Evolutionary conservation across 2,113 vertebrate species (phyloP).

Genomic region (Entelurus aequoreus): DNA sequence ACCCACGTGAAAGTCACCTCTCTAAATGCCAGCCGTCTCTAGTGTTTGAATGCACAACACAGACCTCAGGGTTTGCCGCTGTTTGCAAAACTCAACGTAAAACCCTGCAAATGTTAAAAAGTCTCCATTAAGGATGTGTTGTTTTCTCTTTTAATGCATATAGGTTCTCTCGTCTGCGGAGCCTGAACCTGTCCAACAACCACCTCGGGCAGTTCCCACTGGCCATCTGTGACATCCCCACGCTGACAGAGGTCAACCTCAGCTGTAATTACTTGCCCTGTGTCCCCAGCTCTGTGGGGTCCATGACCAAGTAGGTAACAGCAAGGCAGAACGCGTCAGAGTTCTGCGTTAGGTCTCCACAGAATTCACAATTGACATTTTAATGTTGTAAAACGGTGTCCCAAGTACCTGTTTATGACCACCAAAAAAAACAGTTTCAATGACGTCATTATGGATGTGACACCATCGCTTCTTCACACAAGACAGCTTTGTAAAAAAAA

Average conservation of each 20-base stretch:
- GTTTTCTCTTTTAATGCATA: slow-evolving; percentile 46
- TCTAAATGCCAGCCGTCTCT: slow-evolving; percentile 37
- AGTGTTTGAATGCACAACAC: slow-evolving; percentile 60
- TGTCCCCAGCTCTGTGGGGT: slow-evolving; percentile 78
- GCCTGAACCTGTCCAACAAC: slow-evolving; percentile 97
- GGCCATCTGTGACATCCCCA: slow-evolving; percentile 85
- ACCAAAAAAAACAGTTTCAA: too few relatives aligned
- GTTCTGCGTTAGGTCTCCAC: too few relatives aligned
- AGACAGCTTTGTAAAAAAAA: too few relatives aligned
- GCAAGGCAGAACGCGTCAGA: not conserved
- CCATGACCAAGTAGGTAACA: slow-evolving; percentile 85
- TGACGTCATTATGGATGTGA: too few relatives aligned
- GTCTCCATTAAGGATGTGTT: slow-evolving; percentile 11
- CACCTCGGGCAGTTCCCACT: slow-evolving; percentile 86
- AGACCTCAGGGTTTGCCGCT: slow-evolving; percentile 17
- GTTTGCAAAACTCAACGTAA: slow-evolving; percentile 51
- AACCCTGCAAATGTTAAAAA: not conserved
- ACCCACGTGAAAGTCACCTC: slow-evolving; percentile 48
- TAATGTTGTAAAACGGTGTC: too few relatives aligned
- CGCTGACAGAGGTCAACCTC: slow-evolving; percentile 90
- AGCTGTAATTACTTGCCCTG: slow-evolving; percentile 87
- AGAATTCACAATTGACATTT: too few relatives aligned
- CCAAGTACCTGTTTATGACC: too few relatives aligned
- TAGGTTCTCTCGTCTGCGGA: slow-evolving; percentile 92
- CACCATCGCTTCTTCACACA: too few relatives aligned